A percentile compares a stretch with the other conserved stretches of the same genome.
These are phyloP conservation scores for Gavia stellata DNA, from an alignment of 2,113 vertebrate species.

Conservation along the genomic window DNA sequence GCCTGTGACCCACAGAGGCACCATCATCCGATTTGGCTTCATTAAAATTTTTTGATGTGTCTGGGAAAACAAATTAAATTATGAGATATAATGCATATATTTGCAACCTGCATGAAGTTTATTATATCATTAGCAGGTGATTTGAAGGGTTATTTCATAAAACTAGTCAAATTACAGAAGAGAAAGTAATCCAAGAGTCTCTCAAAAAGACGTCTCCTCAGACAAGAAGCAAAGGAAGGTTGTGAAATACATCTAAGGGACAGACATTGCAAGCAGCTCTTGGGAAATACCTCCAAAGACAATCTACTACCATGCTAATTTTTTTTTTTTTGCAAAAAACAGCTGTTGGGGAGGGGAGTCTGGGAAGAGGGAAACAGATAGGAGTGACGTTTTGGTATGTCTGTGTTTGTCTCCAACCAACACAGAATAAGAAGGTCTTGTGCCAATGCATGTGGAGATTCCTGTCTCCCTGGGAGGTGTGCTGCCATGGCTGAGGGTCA, in stretches of 20 bases:
- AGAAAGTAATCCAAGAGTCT: neutral
- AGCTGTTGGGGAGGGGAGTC: neutral
- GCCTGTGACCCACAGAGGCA: neutral
- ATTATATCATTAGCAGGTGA: neutral
- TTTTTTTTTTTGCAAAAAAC: neutral
- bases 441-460: neutral
- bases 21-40: neutral
- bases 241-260: neutral
- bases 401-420: neutral
- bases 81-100: neutral
- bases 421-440: neutral
- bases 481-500: neutral
- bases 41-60: neutral
- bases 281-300: neutral
- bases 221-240: neutral
- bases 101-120: neutral
- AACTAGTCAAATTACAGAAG: neutral
- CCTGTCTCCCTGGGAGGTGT: neutral
- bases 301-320: fast-evolving
- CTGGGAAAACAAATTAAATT: neutral
- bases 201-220: neutral
- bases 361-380: neutral
- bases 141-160: neutral
- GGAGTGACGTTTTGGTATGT: neutral
- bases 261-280: neutral